Evolutionary conservation across 2,888 invertebrate species (phyloP), one percentile per base, ranked within the genome.

Genomic region (Agonopterix arenella): DNA sequence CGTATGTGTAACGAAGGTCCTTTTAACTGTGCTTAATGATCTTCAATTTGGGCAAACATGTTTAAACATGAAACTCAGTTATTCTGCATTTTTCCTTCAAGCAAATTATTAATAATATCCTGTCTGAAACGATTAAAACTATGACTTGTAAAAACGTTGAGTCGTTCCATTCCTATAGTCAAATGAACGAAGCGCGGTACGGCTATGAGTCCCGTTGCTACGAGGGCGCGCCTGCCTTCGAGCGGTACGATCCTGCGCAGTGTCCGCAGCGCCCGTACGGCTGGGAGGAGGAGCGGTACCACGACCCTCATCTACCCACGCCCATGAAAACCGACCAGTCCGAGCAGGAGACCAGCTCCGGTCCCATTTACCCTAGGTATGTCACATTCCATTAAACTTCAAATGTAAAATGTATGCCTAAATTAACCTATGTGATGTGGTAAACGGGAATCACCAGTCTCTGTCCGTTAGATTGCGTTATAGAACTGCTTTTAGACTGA

Each of bases 331-430:
- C 93, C 16, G 95, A 95, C 77, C 90, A 90, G 66, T 84, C 89
- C 36, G 92, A 92, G 62, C 91, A 91, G 61, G 94, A 94, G 64
- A 90, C 93, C 65, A 90, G 82, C 63, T 90, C 92, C 54, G 93
- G 93, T 49, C 94, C 95, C 11, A 90, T 94, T 51, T 95, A 95
- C 78, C 95, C 95, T 59, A 91, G 93, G 93, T 93, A 84, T 67
- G 83, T 80, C 53, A 44, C 50, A 36, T 18, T 41, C 36, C 43
- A 8, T 8, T 8, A 7, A 41, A 43, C 46, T 41, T 8, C 11
- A 9, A 18, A 11, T 38, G n/a, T 13, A 13, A 43, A 42, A 41
- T 8, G 11, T 37, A 45, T 18, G 48, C 43, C 37, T 47, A 36
- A 37, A 28, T n/a, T 8, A 45, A 44, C 68, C 70, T 56, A 61